Percentiles rank a stretch among this genome's conserved stretches.
Evolutionary conservation across 1,140 invertebrate species (phyloP).

Genomic region (Listronotus bonariensis): DNA sequence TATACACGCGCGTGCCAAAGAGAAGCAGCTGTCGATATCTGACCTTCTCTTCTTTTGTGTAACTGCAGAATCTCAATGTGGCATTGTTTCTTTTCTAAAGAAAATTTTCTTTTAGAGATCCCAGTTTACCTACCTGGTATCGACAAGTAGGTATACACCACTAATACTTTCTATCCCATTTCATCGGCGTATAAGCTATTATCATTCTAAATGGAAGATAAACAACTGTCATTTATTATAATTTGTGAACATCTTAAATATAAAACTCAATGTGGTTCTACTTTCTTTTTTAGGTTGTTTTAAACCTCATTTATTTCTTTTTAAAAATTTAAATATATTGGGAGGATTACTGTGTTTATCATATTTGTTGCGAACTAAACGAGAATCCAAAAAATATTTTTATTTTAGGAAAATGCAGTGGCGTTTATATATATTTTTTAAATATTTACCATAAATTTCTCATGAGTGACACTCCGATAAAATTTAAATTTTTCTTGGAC

Average conservation of each 20-base stretch:
- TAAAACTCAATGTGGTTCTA: no score
- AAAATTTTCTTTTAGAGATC: constrained; percentile 19
- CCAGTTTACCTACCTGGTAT: constrained; percentile 30
- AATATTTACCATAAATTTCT: no score
- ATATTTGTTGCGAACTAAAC: no score
- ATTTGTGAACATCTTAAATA: constrained; percentile 10
- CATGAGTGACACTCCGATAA: no score
- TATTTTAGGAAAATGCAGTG: no score
- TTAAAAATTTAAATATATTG: no score
- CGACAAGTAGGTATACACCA: constrained; percentile 21
- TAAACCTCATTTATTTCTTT: no score
- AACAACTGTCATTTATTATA: constrained; percentile 15
- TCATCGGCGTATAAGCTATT: constrained; percentile 4
- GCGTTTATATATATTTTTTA: no score
- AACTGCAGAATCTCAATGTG: constrained; percentile 19
- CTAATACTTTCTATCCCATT: constrained; percentile 24
- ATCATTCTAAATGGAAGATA: constrained; percentile 1
- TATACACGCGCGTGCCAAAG: constrained; percentile 14
- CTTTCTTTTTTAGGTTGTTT: no score
- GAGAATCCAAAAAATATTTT: no score
- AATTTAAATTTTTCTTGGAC: no score
- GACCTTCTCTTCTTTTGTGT: constrained; percentile 25
- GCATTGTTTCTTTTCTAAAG: constrained; percentile 22
- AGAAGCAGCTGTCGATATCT: constrained; percentile 27
- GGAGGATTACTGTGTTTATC: no score